Percentiles rank a stretch among this genome's conserved stretches.
phyloP scores from a whole-genome alignment of 2,888 invertebrate species.

The Acholoe squamosa region DNA sequence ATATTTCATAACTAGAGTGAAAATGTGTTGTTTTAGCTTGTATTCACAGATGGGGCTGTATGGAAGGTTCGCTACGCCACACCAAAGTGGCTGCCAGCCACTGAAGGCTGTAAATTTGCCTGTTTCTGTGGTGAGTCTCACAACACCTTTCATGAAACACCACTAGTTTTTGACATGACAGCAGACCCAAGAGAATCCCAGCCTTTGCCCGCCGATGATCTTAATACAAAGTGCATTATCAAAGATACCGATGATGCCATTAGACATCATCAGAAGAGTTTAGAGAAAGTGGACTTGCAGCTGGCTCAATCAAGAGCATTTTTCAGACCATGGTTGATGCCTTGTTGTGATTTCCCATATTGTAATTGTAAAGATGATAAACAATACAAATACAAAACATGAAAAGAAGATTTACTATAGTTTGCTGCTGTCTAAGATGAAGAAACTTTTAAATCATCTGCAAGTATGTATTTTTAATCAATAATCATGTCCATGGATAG shows the following conservation, averaged over 20 bases:
- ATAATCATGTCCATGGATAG: no score
- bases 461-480: no score
- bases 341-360: conserved; percentile 81
- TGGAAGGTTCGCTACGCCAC: conserved; percentile 81
- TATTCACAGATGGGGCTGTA: conserved; percentile 70
- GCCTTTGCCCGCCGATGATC: conserved; percentile 75
- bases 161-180: conserved; percentile 83
- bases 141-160: conserved; percentile 81
- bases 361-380: conserved; percentile 76
- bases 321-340: conserved; percentile 82
- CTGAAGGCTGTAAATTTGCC: conserved; percentile 74
- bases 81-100: conserved; percentile 78
- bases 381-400: neutral
- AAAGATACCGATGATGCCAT: conserved; percentile 72
- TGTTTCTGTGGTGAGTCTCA: conserved; percentile 77
- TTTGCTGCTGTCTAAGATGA: no score
- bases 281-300: conserved; percentile 74
- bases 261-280: conserved; percentile 72
- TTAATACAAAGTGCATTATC: conserved; percentile 69
- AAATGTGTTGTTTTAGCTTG: no score
- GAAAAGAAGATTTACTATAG: no score
- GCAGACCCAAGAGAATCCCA: conserved; percentile 83
- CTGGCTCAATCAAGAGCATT: conserved; percentile 74
- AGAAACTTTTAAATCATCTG: no score
- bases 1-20: no score